Conservation (phyloP, 2,113 vertebrate genomes). For the Garra rufa region DNA sequence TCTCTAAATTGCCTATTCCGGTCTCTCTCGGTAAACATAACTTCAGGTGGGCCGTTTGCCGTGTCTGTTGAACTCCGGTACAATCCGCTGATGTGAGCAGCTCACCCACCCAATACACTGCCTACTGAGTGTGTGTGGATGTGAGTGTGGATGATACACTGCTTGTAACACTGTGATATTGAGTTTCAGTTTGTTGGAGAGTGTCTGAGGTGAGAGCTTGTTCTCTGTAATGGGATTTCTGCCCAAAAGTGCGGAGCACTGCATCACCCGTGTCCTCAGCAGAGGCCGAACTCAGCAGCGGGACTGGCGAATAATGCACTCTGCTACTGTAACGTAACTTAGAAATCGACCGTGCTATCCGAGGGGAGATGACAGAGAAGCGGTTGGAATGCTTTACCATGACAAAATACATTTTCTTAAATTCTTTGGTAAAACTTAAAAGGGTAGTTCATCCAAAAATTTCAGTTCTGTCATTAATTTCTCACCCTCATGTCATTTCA, state of each 20-base stretch:
- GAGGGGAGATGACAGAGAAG: conserved; percentile 28
- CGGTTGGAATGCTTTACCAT: conserved; percentile 12
- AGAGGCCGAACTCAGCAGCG: conserved; percentile 5
- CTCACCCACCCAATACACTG: conserved; percentile 15
- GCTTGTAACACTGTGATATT: conserved; percentile 37
- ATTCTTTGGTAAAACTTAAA: not conserved
- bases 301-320: conserved; percentile 42
- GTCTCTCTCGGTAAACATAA: conserved; percentile 26
- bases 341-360: conserved; percentile 42
- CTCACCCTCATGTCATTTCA: too few relatives aligned
- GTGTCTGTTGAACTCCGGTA: conserved; percentile 44
- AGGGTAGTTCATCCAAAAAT: too few relatives aligned
- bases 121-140: conserved; percentile 20
- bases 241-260: conserved; percentile 40
- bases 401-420: conserved; percentile 21
- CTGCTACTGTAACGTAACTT: conserved; percentile 44
- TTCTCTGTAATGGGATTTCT: conserved; percentile 40
- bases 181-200: conserved; percentile 45
- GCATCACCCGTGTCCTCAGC: conserved; percentile 34
- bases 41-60: conserved; percentile 41
- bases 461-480: too few relatives aligned
- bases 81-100: not conserved
- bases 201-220: conserved; percentile 43
- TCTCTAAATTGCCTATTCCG: conserved; percentile 34
- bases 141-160: conserved; percentile 31